Evolutionary conservation across 92 coral and sea anemone species (phyloP), one percentile per base, ranked within the genome.

Genomic region (Porites divaricata): DNA sequence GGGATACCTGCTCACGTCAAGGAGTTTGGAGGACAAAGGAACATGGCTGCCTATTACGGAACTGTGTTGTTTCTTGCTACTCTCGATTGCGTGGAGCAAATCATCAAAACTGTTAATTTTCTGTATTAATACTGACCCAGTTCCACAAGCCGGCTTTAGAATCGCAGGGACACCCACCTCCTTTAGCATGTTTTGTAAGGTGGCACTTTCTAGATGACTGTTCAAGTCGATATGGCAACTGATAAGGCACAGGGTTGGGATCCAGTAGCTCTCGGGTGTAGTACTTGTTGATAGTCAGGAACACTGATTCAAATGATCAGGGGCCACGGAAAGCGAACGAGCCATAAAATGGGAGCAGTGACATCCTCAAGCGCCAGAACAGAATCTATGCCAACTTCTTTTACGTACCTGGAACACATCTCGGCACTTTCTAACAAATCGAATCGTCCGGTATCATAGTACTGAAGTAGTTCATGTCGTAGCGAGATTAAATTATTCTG

Each of bases 331-430:
- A 17, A 17, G 13, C 19, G 6, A 6, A 17, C 45, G 9, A 16
- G 58, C 76, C 56, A 45, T 16, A 71, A 71, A 71, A 71, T 41
- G n/a, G 25, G 54, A 15, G 54, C 19, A 9, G 76, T 17, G 24
- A 41, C 76, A 57, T 71, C 21, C 56, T 71, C 76, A 54, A 71
- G 19, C 45, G 76, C 76, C 21, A 71, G 2, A 9, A n/a, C 76
- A 14, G 19, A n/a, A 71, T 17, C 53, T 1, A 71, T 23, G 45
- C 13, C 10, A 12, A 16, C 2, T 15, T 71, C 22, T 21, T 71
- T 23, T 45, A 71, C 76, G 48, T 23, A 9, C 76, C 48, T 71
- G n/a, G 19, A 51, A 51, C 56, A 71, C 45, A 71, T 6, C 8
- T 71, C 58, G 45, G 76, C 58, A 16, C 22, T 57, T n/a, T 35